phyloP scores from a whole-genome alignment of 2,113 vertebrate genomes.

The Pedionomus torquatus region DNA sequence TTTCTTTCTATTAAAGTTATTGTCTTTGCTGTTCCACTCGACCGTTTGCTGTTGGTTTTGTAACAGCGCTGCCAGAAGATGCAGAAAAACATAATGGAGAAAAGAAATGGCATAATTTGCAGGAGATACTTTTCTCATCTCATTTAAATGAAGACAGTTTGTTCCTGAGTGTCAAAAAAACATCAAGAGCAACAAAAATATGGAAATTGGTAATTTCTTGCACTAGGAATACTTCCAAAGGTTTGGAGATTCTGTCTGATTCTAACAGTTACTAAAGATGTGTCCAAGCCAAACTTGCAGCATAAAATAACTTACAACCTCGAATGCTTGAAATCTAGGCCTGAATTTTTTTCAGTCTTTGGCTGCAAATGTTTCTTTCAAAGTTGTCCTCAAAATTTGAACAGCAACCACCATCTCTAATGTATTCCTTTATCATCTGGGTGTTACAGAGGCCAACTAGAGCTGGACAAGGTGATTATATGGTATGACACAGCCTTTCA shows the following conservation, averaged over 20 bases:
- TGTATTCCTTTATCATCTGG: neutral
- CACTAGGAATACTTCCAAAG: slow-evolving; percentile 45
- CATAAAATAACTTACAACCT: neutral
- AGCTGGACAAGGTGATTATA: neutral
- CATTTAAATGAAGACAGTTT: slow-evolving; percentile 80
- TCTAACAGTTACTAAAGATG: slow-evolving; percentile 5
- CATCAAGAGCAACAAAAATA: slow-evolving; percentile 69
- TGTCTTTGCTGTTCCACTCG: slow-evolving; percentile 77
- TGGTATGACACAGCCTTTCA: neutral
- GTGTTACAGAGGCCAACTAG: neutral
- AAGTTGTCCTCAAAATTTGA: neutral
- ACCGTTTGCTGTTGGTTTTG: slow-evolving; percentile 67
- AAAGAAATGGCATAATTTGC: slow-evolving; percentile 77
- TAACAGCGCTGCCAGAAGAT: slow-evolving; percentile 65
- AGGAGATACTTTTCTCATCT: slow-evolving; percentile 73
- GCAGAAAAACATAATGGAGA: slow-evolving; percentile 71
- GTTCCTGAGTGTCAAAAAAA: slow-evolving; percentile 71
- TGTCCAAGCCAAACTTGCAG: neutral
- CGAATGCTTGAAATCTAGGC: neutral
- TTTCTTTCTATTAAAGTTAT: slow-evolving; percentile 78
- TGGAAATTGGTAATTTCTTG: slow-evolving; percentile 49
- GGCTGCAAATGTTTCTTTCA: neutral
- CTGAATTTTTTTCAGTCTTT: neutral
- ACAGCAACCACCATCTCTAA: neutral
- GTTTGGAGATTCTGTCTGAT: slow-evolving; percentile 33